These are phyloP conservation scores for Kryptopterus vitreolus DNA, from an alignment of 2,797 vertebrate genomes.

Conservation along the genomic window DNA sequence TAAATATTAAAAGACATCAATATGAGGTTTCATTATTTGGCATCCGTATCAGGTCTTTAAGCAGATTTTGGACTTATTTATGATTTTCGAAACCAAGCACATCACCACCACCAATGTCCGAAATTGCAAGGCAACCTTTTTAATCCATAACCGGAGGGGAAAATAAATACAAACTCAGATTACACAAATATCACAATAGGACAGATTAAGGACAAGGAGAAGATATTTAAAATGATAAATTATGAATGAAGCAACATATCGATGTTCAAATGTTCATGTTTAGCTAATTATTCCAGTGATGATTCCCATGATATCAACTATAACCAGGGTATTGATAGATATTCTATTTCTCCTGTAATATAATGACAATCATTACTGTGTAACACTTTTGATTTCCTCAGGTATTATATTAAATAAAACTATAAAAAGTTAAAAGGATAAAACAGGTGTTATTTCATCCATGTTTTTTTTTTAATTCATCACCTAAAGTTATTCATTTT, in stretches of 20 bases:
- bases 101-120: too few relatives aligned
- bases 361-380: neutral
- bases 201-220: neutral
- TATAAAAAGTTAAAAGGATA: too few relatives aligned
- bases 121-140: too few relatives aligned
- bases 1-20: neutral
- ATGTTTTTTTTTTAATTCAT: neutral
- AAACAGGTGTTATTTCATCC: too few relatives aligned
- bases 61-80: neutral
- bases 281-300: neutral
- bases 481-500: neutral
- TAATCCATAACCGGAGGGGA: too few relatives aligned
- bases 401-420: neutral
- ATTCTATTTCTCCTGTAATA: neutral
- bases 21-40: neutral
- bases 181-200: too few relatives aligned
- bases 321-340: neutral
- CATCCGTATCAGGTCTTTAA: neutral
- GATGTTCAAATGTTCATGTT: neutral
- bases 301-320: neutral
- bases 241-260: neutral
- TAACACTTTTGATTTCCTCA: neutral
- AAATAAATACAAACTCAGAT: too few relatives aligned
- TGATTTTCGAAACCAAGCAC: neutral
- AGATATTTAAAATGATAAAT: neutral